A percentile compares a stretch with the other conserved stretches of the same genome.
phyloP scores from a whole-genome alignment of 2,113 vertebrate species.

The Zingel zingel region DNA sequence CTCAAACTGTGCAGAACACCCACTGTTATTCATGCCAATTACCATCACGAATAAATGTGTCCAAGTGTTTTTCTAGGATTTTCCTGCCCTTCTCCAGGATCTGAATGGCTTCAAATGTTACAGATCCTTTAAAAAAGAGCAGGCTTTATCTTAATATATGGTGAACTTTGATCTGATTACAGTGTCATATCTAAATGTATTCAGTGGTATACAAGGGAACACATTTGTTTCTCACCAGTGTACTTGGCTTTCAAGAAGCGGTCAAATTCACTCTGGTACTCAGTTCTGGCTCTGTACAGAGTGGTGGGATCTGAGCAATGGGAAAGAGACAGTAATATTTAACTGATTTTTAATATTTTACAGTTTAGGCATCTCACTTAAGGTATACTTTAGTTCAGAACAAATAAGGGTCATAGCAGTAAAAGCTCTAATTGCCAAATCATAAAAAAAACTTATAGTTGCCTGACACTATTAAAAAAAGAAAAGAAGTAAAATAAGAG shows the following conservation, averaged over 20 bases:
- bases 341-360: background rate
- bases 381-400: background rate
- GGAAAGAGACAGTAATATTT: background rate
- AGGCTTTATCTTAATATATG: background rate
- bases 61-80: conserved; percentile 80
- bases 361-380: background rate
- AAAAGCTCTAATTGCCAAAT: background rate
- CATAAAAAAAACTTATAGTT: background rate
- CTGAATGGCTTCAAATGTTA: conserved; percentile 65
- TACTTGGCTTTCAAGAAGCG: conserved; percentile 20
- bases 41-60: conserved; percentile 74
- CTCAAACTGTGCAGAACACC: conserved; percentile 16
- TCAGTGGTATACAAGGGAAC: background rate
- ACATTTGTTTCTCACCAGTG: conserved; percentile 54
- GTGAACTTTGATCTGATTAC: background rate
- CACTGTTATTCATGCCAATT: conserved; percentile 20
- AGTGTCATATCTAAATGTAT: background rate
- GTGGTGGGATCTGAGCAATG: conserved; percentile 74
- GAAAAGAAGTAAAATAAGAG: background rate
- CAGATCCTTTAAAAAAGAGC: conserved; percentile 48
- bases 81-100: conserved; percentile 76
- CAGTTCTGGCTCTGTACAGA: conserved; percentile 79
- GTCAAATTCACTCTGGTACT: conserved; percentile 82
- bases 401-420: background rate
- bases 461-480: background rate